Base-by-base conservation (phyloP, 2,888 invertebrate genomes). In the Pseudoips prasinana region DNA sequence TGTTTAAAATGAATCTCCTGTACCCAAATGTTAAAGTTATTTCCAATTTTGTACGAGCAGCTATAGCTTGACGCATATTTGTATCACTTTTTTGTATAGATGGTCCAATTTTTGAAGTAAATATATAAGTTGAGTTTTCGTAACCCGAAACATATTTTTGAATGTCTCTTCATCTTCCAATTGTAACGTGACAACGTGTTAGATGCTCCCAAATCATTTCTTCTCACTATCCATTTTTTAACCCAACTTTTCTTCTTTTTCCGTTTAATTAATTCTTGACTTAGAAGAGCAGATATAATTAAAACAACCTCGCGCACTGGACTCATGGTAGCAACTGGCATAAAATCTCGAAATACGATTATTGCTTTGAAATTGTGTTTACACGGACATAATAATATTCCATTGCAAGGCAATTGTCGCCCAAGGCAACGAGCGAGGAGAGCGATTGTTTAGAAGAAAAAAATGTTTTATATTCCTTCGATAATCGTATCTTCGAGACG, bases 141-240 rank as follows among this genome's bases (percentile, higher is more conserved):
- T 27, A 27, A 27, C 27, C 9, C 27, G 27, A 27, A 27, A 27
- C 27, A 27, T 27, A 19, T 27, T 27, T 27, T 27, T 27, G 27
- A 27, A 27, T 26, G 22, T 22, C 18, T 26, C 26, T 26, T 17
- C 26, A 26, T 26, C 26, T 26, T 26, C 26, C 17, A 26, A 26
- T 17, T 17, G 17, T 17, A 17, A 14, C 11, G 26, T 7, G 14
- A 26, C 26, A 26, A 26, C 17, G 26, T 26, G 24, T 10, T 1
- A 24, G 24, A 24, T 24, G 7, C 10, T 10, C 10, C 18, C 18
- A 18, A 18, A 18, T 18, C 18, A 18, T 18, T 18, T 18, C 18
- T 18, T 18, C 18, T 18, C 18, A 6, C 6, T 22, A 22, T 22
- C n/a, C 22, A 22, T 22, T 22, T 22, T 22, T 22, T 22, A 22